Evolutionary conservation across 2,113 vertebrate genomes (phyloP).

Genomic region (Sphyrna mokarran): DNA sequence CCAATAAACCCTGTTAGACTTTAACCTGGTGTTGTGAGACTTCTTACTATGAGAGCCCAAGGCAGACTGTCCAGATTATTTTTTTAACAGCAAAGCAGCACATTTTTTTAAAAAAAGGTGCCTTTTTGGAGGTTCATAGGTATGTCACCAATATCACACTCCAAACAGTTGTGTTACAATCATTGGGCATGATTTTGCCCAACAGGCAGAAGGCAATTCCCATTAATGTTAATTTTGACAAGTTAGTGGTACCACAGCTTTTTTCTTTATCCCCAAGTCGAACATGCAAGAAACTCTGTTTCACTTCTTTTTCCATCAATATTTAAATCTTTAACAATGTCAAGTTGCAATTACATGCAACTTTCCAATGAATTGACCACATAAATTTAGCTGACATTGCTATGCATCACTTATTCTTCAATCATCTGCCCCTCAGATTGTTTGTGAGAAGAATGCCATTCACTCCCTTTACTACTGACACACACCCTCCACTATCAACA

Average conservation of each 20-base stretch:
- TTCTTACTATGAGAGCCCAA: neutral
- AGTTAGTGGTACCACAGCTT: neutral
- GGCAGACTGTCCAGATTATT: neutral
- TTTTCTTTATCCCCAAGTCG: neutral
- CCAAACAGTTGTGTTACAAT: neutral
- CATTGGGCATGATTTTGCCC: neutral
- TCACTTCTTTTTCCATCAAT: neutral
- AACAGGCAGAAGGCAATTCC: neutral
- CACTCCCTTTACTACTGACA: too few species aligned
- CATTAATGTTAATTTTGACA: neutral
- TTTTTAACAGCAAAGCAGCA: neutral
- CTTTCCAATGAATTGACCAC: neutral
- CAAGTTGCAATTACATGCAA: neutral
- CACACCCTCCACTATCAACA: too few species aligned
- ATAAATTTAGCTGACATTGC: neutral
- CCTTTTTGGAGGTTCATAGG: neutral
- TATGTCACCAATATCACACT: neutral
- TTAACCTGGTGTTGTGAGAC: too few species aligned
- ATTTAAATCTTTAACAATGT: neutral
- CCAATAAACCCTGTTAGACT: too few species aligned
- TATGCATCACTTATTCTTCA: neutral
- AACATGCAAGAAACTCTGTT: neutral
- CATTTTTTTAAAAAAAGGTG: neutral
- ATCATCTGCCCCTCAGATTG: too few species aligned
- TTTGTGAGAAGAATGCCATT: too few species aligned